Conservation (phyloP, 2,797 vertebrate species). For the Leptatherina wallacei region DNA sequence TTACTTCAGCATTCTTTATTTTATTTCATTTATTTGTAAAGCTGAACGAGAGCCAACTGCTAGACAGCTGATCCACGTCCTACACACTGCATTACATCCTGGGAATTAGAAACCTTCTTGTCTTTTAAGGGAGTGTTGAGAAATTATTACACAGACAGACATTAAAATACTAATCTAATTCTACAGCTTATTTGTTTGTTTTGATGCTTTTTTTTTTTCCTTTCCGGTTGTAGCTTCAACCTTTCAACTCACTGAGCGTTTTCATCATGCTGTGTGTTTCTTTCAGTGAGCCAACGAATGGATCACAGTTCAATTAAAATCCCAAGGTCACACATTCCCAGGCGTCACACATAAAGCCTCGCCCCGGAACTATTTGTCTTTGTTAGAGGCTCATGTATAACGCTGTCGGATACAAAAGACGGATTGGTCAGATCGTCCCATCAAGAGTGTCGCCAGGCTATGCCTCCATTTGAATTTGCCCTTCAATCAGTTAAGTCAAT, state of each 20-base stretch:
- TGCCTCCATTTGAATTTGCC: conserved; percentile 78
- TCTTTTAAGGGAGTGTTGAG: conserved; percentile 36
- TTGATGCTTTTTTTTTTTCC: not conserved
- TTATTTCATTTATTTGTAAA: conserved; percentile 12
- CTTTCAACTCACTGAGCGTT: conserved; percentile 35
- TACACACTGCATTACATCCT: conserved; percentile 36
- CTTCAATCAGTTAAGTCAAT: conserved; percentile 82
- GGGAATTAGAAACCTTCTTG: conserved; percentile 38
- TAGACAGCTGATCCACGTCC: conserved; percentile 46
- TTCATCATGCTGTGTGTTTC: conserved; percentile 51
- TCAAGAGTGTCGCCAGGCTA: conserved; percentile 64
- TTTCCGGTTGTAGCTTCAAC: conserved; percentile 22
- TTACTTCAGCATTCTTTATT: conserved; percentile 54
- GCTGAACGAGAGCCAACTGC: conserved; percentile 53
- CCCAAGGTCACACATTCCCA: conserved; percentile 79
- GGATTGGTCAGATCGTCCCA: conserved; percentile 70
- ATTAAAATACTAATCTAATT: conserved; percentile 54
- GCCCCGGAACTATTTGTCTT: conserved; percentile 81
- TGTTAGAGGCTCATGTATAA: conserved; percentile 75
- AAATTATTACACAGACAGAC: conserved; percentile 43
- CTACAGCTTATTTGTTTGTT: conserved; percentile 12
- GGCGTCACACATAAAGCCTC: conserved; percentile 64
- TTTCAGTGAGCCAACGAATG: conserved; percentile 54
- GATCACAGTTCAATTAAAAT: conserved; percentile 78
- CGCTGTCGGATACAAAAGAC: conserved; percentile 70